Percentiles rank a stretch among this genome's conserved stretches.
Evolutionary conservation across 2,113 vertebrate species (phyloP).

Genomic region (Tonatia bakeri): DNA sequence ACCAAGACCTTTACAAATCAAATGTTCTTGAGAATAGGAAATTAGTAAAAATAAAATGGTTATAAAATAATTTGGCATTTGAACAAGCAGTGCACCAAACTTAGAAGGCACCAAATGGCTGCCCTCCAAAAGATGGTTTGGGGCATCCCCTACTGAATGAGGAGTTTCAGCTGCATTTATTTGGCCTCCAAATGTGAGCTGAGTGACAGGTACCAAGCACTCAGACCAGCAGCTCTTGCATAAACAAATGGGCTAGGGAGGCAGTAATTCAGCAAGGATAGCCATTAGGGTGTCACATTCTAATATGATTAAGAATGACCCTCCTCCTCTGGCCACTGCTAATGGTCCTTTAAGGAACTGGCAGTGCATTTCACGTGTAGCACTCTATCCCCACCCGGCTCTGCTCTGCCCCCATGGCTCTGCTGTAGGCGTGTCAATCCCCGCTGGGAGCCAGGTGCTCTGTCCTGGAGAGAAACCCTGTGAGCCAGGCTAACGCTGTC

Average conservation of each 20-base stretch:
- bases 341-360: background rate
- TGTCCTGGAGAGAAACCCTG: background rate
- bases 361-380: accelerated
- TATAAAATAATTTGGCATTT: background rate
- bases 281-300: background rate
- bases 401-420: background rate
- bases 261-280: background rate
- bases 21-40: background rate
- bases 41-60: background rate
- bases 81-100: background rate
- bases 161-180: background rate
- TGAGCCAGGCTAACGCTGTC: accelerated
- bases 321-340: background rate
- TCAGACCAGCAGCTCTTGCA: background rate
- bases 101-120: background rate
- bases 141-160: background rate
- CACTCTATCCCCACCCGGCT: background rate
- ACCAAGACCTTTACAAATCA: background rate
- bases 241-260: background rate
- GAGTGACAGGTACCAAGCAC: background rate
- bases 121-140: background rate
- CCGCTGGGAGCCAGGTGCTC: accelerated
- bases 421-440: too few relatives aligned
- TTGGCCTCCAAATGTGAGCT: background rate
- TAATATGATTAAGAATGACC: background rate